Conservation (phyloP, 2,888 invertebrate species). For the Rotaria sp. region DNA sequence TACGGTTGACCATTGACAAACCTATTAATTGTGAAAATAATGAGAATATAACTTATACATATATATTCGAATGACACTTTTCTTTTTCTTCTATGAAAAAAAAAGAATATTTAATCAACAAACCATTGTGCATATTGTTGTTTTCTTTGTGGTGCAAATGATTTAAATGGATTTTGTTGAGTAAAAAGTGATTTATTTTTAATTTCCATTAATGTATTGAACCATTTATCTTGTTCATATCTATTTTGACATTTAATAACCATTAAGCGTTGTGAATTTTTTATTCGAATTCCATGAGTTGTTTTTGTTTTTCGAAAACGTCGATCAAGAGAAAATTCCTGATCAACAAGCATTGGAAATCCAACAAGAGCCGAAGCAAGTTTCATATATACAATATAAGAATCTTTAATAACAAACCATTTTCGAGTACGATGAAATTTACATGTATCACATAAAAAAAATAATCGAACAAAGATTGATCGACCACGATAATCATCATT, state of each 20-base stretch:
- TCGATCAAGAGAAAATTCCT: constrained; percentile 22
- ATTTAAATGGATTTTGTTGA: background rate
- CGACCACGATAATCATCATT: constrained; percentile 37
- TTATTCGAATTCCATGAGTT: constrained; percentile 30
- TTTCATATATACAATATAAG: constrained; percentile 30
- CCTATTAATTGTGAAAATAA: too few species aligned
- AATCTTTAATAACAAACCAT: constrained; percentile 37
- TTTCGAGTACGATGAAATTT: constrained; percentile 30
- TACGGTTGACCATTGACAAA: constrained; percentile 81
- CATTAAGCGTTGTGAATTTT: constrained; percentile 30
- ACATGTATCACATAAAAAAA: background rate
- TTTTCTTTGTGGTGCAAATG: constrained; percentile 32
- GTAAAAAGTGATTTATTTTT: constrained; percentile 18
- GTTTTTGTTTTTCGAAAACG: constrained; percentile 1
- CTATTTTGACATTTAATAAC: background rate
- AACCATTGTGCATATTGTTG: constrained; percentile 34
- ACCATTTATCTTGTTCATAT: constrained; percentile 30
- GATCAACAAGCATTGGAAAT: constrained; percentile 34
- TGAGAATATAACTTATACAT: too few species aligned
- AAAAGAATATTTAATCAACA: too few species aligned
- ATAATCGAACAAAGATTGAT: constrained; percentile 26
- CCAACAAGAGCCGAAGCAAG: background rate
- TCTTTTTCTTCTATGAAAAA: too few species aligned
- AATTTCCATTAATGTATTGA: background rate
- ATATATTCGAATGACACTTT: too few species aligned